phyloP scores from a whole-genome alignment of 2,113 vertebrate species.

The Rhagologus leucostigma region DNA sequence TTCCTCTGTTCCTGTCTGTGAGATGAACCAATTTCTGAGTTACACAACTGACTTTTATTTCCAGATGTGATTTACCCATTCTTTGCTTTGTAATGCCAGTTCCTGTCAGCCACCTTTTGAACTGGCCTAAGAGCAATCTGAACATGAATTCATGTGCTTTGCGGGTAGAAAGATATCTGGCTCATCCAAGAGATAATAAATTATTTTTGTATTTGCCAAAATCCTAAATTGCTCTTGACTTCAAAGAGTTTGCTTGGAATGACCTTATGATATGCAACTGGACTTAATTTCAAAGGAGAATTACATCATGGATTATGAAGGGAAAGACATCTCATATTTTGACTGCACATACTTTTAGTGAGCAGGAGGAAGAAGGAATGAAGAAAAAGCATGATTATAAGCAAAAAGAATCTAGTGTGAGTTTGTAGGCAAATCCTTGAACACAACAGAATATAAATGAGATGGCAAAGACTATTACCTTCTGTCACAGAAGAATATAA shows the following conservation, averaged over 20 bases:
- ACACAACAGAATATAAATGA: not conserved
- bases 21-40: not conserved
- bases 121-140: not conserved
- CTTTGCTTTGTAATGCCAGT: not conserved
- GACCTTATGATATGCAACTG: not conserved
- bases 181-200: not conserved
- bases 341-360: not conserved
- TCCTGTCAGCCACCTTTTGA: not conserved
- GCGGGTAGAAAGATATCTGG: not conserved
- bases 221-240: not conserved
- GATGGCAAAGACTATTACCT: not conserved
- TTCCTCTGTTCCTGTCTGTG: not conserved
- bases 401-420: not conserved
- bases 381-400: not conserved
- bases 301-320: not conserved
- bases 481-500: not conserved
- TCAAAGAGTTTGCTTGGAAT: not conserved
- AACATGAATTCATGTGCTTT: not conserved
- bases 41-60: not conserved
- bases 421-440: not conserved
- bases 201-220: not conserved
- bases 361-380: not conserved
- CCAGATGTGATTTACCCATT: not conserved
- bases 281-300: not conserved
- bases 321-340: not conserved